phyloP scores from a whole-genome alignment of 1,140 invertebrate species.

The Tribolium madens region DNA sequence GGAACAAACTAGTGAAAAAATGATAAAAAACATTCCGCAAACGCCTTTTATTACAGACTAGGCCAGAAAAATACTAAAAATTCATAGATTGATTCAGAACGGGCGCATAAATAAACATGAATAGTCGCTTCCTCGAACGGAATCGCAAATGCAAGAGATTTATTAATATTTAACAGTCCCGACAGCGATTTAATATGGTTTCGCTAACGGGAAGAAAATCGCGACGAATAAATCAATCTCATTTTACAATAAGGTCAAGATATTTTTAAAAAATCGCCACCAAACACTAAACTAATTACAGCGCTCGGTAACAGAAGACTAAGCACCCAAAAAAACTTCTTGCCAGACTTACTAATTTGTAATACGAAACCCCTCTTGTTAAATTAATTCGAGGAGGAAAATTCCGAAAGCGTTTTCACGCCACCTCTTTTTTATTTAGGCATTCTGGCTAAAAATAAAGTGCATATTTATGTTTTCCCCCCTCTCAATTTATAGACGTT shows the following conservation, averaged over 20 bases:
- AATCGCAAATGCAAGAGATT: slow-evolving; percentile 43
- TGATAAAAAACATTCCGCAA: background rate
- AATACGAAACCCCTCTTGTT: slow-evolving; percentile 19
- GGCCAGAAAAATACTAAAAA: slow-evolving; percentile 34
- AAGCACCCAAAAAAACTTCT: background rate
- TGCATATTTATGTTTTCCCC: slow-evolving; percentile 31
- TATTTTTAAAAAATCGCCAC: slow-evolving; percentile 4
- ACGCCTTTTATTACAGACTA: slow-evolving; percentile 23
- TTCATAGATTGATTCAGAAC: slow-evolving; percentile 24
- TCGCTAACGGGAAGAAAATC: slow-evolving; percentile 43
- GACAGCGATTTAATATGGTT: slow-evolving; percentile 42
- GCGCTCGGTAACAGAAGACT: background rate
- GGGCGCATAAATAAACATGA: slow-evolving; percentile 43
- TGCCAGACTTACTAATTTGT: background rate
- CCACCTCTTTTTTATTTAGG: slow-evolving; percentile 10
- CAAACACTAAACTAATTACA: background rate
- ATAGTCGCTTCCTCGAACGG: slow-evolving; percentile 28
- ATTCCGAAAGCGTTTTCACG: background rate
- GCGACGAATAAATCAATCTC: slow-evolving; percentile 33
- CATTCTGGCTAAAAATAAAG: slow-evolving; percentile 12
- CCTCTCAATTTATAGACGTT: slow-evolving; percentile 12
- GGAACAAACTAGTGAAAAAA: background rate
- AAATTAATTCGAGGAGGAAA: slow-evolving; percentile 11
- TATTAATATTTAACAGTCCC: slow-evolving; percentile 42
- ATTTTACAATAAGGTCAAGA: slow-evolving; percentile 40